Evolutionary conservation across 2,797 vertebrate species (phyloP), one percentile per base, ranked within the genome.

Genomic region (Hipposideros larvatus): DNA sequence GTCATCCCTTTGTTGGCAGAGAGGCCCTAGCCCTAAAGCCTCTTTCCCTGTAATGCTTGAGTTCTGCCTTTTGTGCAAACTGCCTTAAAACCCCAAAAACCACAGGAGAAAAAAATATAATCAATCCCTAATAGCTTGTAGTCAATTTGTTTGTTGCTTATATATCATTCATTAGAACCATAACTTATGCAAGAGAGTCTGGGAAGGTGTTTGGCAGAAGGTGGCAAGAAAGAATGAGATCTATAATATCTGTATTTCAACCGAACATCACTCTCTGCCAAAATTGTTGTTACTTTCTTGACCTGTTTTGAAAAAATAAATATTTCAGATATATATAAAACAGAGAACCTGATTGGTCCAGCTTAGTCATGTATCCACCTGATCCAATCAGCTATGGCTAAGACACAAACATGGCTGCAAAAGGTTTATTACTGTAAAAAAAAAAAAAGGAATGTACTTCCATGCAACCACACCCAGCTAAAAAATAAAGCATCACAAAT

Each of bases 51-150:
- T 85, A 55, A 46, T 46, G 16, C 16, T 28, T 61, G 13, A 95
- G 26, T 90, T 65, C n/a, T 63, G 66, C 51, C 51, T 65, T 89
- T 83, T 24, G 37, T 86, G 59, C 94, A 87, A 94, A 75, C 70
- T 82, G 24, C 4, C 70, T 85, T 59, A 24, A 82, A 92, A 57
- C 14, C 2, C 15, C 31, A 46, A 43, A 16, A 85, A 61, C 4
- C 31, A 41, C 11, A 68, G 24, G 5, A 91, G 68, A 55, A 87
- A 92, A 37, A 95, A 90, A 63, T 46, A 61, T 16, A 71, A 94
- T 85, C 43, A 78, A 7, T 34, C 26, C 22, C 65, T 84, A 57
- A 55, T 11, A 90, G 26, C 37, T 22, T 55, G 21, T 46, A 43
- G 7, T 80, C 34, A n/a, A 48, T 77, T 77, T 66, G 3, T 83